phyloP scores from a whole-genome alignment of 92 coral and sea anemone species.

The Porites cylindrica region DNA sequence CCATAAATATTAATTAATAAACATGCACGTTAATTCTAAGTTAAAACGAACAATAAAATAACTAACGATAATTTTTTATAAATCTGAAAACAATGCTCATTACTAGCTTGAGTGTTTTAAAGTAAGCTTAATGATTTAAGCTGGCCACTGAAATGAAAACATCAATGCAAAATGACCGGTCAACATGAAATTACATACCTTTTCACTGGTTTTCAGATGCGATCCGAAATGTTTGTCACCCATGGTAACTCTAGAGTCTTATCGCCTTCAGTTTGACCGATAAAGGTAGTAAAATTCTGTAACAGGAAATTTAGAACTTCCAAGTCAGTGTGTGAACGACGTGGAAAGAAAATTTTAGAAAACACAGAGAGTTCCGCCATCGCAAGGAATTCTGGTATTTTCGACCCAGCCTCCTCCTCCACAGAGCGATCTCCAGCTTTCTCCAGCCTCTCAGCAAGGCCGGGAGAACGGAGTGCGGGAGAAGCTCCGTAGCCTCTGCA shows the following conservation, averaged over 20 bases:
- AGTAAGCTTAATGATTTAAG: no score
- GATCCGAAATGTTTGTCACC: constrained; percentile 55
- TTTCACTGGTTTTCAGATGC: constrained; percentile 85
- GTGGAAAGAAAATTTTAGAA: background rate
- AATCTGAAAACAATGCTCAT: no score
- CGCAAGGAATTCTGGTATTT: constrained; percentile 48
- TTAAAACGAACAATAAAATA: no score
- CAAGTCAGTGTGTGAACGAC: background rate
- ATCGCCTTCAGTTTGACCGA: background rate
- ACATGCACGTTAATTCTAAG: no score
- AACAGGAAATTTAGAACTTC: background rate
- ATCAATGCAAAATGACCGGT: background rate
- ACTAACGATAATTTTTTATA: no score
- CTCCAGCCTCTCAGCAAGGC: background rate
- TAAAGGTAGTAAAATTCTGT: background rate
- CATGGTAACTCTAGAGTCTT: constrained; percentile 6
- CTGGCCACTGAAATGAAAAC: background rate
- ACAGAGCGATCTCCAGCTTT: background rate
- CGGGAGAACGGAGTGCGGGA: no score
- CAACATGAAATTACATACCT: constrained; percentile 57
- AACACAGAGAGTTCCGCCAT: constrained; percentile 17
- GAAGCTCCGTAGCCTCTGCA: no score
- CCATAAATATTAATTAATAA: no score
- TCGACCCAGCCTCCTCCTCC: constrained; percentile 26
- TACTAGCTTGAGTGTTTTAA: no score